Conservation (phyloP, 2,888 invertebrate species). For the Acanthosoma haemorrhoidale region DNA sequence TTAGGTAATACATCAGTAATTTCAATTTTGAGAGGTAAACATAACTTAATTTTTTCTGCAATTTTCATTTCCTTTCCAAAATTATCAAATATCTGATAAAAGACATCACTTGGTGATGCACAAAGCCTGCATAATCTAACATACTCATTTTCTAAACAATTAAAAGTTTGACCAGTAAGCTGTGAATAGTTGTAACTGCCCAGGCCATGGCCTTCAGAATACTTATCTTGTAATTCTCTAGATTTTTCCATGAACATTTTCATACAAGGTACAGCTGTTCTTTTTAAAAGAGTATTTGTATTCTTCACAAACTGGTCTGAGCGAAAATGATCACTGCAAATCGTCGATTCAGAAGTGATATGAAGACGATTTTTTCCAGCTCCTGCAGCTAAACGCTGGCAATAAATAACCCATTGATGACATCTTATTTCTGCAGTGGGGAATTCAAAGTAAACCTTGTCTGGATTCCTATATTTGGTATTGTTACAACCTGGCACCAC, state of each 20-base stretch:
- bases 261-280: constrained; percentile 41
- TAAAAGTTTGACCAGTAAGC: background rate
- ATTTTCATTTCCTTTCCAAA: constrained; percentile 31
- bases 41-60: constrained; percentile 39
- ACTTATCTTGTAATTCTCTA: background rate
- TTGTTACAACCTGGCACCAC: constrained; percentile 40
- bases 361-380: background rate
- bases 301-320: constrained; percentile 41
- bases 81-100: constrained; percentile 37
- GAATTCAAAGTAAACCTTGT: constrained; percentile 36
- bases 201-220: background rate
- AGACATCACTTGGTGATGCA: constrained; percentile 31
- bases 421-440: constrained; percentile 32
- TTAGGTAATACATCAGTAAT: constrained; percentile 39
- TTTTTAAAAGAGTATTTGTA: constrained; percentile 39
- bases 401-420: constrained; percentile 36
- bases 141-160: background rate
- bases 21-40: constrained; percentile 37
- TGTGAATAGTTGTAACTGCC: background rate
- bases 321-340: constrained; percentile 41
- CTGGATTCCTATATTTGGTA: constrained; percentile 35
- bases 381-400: constrained; percentile 27
- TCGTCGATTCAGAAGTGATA: constrained; percentile 34
- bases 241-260: background rate
- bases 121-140: constrained; percentile 38